Evolutionary conservation across 2,888 invertebrate genomes (phyloP), one percentile per base, ranked within the genome.

Genomic region (Conchocele bisecta): DNA sequence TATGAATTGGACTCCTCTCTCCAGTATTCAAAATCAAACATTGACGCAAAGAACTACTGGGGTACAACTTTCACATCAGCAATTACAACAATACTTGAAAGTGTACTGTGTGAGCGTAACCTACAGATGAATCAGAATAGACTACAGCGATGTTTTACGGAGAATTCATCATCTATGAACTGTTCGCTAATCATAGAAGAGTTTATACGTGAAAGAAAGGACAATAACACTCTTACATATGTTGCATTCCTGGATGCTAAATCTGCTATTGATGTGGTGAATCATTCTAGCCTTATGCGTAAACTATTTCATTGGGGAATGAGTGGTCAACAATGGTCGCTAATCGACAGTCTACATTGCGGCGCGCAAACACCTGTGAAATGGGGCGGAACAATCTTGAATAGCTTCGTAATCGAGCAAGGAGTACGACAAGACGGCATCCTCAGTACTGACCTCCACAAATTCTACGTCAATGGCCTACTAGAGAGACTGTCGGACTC

Each of bases 211-310:
- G 51, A 66, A 28, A 1, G 29, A 11, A 50, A 11, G 17, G 53
- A 66, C 33, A 11, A 24, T 1, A 58, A 44, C 11, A 5, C 13
- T 11, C n/a, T 20, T 0, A 31, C 31, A 4, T 51, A 42, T 17
- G 17, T 51, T 2, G 66, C 39, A 17, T 41, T 42, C 26, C 37
- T 66, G 7, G 66, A 66, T 26, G 51, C 59, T 2, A 66, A 66
- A 35, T 50, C 58, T 26, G 66, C 66, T 13, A 51, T 66, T 29
- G 65, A 66, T 31, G 57, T 66, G 28, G 50, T 66, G 2, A 50
- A 20, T 20, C 58, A 57, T 41, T 5, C 31, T 7, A 66, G 58
- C 29, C 65, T 66, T 2, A 15, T 58, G 17, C 26, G 65, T 17
- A 66, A 58, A 26, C 31, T 66, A 22, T 66, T 22, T 31, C 15